These are phyloP conservation scores for Lasioglossum lativentre DNA, from an alignment of 2,888 invertebrate species.

Conservation along the genomic window DNA sequence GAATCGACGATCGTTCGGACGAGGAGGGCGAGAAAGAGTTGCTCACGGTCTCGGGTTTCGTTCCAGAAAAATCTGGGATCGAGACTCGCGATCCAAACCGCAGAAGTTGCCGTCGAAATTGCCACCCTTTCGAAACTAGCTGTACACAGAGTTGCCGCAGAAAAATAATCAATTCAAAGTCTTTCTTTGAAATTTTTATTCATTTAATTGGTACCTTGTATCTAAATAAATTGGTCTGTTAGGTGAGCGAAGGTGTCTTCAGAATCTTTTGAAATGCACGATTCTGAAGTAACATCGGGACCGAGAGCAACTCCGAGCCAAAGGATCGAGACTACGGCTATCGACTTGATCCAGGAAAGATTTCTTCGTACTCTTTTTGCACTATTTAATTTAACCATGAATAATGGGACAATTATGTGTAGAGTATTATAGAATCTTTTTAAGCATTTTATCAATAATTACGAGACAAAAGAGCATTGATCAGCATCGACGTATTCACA, in stretches of 20 bases:
- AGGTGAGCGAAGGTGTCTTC: background rate
- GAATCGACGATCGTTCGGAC: conserved; percentile 40
- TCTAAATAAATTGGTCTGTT: background rate
- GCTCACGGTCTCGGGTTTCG: conserved; percentile 28
- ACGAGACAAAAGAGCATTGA: too few relatives aligned
- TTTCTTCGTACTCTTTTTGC: background rate
- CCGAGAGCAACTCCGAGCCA: conserved; percentile 1
- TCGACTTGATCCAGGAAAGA: background rate
- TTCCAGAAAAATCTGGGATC: background rate
- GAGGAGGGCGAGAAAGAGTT: conserved; percentile 16
- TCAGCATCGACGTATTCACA: background rate
- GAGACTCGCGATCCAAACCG: background rate
- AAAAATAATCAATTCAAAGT: background rate
- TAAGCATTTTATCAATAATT: too few relatives aligned
- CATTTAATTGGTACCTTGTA: background rate
- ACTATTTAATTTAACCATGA: background rate
- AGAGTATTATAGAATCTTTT: background rate
- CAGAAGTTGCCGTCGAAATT: background rate
- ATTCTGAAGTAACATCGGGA: background rate
- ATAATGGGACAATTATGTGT: background rate
- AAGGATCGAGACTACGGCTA: conserved; percentile 20
- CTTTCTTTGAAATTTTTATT: background rate
- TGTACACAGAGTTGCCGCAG: background rate
- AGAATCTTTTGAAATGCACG: background rate
- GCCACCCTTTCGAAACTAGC: background rate